Evolutionary conservation across 2,888 invertebrate genomes (phyloP), one percentile per base, ranked within the genome.

Genomic region (Diabrotica balteata): DNA sequence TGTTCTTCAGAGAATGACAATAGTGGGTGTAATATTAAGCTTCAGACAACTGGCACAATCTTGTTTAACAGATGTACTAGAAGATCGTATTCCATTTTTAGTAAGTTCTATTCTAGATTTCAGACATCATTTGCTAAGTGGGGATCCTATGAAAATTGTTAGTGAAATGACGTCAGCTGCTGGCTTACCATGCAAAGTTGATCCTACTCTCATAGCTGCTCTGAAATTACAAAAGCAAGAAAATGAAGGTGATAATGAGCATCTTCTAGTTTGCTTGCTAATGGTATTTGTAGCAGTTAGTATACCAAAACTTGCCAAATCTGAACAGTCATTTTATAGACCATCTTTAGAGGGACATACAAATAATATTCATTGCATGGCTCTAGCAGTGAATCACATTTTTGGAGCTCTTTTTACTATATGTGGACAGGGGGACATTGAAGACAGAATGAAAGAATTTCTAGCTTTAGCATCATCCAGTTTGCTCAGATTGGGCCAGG

Each of bases 271-370:
- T 1, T 99, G 99, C 82, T 86, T 99, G 50, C 84, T 99, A 68
- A 97, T 99, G 96, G 99, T 99, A 7, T 99, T 98, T 83, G 95
- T 99, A 0, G 98, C 99, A 0, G 97, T 99, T 11, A 96, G 98
- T 0, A 92, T 99, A 76, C 98, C 98, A 1, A 94, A 96, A 83
- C 87, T 99, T 59, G 97, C 98, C 2, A 89, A 93, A 68, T 93
- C 91, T 77, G 97, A 98, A 69, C 91, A 90, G 63, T 95, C 97
- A 0, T 94, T 95, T 78, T 95, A 95, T 81, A 88, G 94, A 67
- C 93, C 95, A 0, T 93, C 94, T 0, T 85, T 94, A 67, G 93
- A 94, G 86, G 97, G 97, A 0, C 98, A 99, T 82, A 91, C 95
- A n/a, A 99, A 99, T 85, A 99, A 99, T 83, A 96, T 96, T 70